These are phyloP conservation scores for Sus cebifrons DNA, from an alignment of 2,797 vertebrate species.

Conservation along the genomic window DNA sequence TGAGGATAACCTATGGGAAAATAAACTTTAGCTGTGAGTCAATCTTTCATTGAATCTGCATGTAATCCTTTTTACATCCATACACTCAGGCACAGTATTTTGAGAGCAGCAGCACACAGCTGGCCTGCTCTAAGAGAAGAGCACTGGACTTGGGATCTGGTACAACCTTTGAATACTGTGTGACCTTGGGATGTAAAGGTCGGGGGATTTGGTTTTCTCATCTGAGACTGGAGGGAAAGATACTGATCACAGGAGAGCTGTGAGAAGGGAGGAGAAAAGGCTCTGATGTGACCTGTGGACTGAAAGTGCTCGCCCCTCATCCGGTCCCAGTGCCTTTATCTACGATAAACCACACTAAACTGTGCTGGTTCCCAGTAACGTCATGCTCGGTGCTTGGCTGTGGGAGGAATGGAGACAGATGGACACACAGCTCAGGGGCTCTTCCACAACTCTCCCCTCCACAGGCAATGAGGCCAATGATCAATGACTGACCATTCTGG, in stretches of 20 bases:
- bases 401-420: background rate
- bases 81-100: background rate
- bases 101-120: background rate
- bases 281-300: background rate
- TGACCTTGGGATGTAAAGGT: background rate
- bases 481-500: background rate
- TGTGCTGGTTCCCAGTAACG: background rate
- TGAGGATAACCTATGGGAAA: constrained; percentile 30
- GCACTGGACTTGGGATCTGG: background rate
- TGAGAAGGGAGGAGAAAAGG: background rate
- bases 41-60: background rate
- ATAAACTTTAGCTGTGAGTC: constrained; percentile 16
- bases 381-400: background rate
- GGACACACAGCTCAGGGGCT: background rate
- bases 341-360: background rate
- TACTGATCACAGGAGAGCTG: background rate
- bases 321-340: too few relatives aligned
- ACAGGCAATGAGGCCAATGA: background rate
- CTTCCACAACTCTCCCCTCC: background rate
- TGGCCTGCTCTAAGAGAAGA: background rate
- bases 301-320: background rate
- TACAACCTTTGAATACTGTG: background rate
- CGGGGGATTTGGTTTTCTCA: background rate
- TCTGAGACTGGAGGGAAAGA: background rate
- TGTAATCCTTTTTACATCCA: background rate